Conservation (phyloP, 1,140 invertebrate species). For the Drosophila micromelanica region DNA sequence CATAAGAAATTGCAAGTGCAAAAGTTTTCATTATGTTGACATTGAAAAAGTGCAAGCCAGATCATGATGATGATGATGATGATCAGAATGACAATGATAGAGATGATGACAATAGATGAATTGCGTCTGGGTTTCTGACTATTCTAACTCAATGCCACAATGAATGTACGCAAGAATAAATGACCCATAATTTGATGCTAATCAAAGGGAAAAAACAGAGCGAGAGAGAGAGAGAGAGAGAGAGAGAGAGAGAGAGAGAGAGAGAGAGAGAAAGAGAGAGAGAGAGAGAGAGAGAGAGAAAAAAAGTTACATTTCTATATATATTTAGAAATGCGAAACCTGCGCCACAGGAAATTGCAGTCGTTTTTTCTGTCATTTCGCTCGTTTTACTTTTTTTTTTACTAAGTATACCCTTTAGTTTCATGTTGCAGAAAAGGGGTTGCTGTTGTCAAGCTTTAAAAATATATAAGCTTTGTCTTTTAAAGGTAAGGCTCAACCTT, state of each 20-base stretch:
- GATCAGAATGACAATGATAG: neutral
- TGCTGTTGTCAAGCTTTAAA: too few species aligned
- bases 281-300: too few species aligned
- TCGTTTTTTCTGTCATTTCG: conserved; percentile 36
- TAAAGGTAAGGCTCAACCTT: too few species aligned
- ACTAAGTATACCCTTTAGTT: conserved; percentile 13
- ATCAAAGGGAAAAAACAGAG: conserved; percentile 33
- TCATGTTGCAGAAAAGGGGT: neutral
- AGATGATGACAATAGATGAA: conserved; percentile 9
- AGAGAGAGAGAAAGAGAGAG: neutral
- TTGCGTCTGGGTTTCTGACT: neutral
- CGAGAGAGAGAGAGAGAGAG: neutral
- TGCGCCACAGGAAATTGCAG: conserved; percentile 60
- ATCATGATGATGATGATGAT: neutral
- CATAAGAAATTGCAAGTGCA: conserved; percentile 44
- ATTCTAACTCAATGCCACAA: conserved; percentile 15
- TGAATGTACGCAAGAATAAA: conserved; percentile 27
- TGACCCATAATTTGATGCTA: conserved; percentile 50
- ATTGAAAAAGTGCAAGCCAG: conserved; percentile 53
- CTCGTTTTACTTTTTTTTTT: conserved; percentile 8
- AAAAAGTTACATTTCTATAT: neutral
- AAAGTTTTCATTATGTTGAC: conserved; percentile 63
- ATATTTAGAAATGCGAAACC: conserved; percentile 30
- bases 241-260: neutral
- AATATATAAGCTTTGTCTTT: too few species aligned